Base-by-base conservation (phyloP, 2,113 vertebrate genomes). In the Gobius niger region DNA sequence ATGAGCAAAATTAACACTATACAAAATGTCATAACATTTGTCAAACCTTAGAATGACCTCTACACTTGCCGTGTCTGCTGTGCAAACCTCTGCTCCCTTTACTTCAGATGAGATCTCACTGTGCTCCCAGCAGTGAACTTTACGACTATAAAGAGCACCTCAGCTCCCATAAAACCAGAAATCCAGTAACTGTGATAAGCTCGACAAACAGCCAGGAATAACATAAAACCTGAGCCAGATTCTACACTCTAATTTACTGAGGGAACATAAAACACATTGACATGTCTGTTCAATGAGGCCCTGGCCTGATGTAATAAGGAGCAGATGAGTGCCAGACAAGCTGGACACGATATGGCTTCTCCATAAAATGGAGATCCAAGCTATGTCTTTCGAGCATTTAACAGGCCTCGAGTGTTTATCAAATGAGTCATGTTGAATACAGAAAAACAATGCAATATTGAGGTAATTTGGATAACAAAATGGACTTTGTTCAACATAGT, bases 151-250 rank as follows among this genome's bases (percentile, higher is more conserved):
- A 76, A 40, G 72, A 77, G 70, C 44, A 51, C 72, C 63, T 63
- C 41, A 62, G 11, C 42, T 73, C 65, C 70, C 57, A 80, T 50
- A 75, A 70, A 14, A 66, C 60, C 64, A 72, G 67, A 60, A 60
- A 60, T 60, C 61, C 76, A 83, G 71, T 59, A 77, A 80, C 67
- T 67, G 16, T 66, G 53, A 71, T 41, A 70, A 51, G 52, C 41
- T 75, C 51, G 10, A 41, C 50, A 78, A 82, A 73, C 34, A 78
- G 73, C 88, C 87, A 88, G 77, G 44, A 83, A 83, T 65, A 87
- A 88, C 65, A 80, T 7, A 14, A 61, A 76, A 61, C 0, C 12
- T 1, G 24, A 59, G 70, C 81, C 78, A 82, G 75, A 81, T 67
- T 80, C 60, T 76, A 68, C 83, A 68, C 50, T 77, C 44, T 13